These are phyloP conservation scores for Hemaris fuciformis DNA, from an alignment of 2,888 invertebrate genomes.

Conservation along the genomic window DNA sequence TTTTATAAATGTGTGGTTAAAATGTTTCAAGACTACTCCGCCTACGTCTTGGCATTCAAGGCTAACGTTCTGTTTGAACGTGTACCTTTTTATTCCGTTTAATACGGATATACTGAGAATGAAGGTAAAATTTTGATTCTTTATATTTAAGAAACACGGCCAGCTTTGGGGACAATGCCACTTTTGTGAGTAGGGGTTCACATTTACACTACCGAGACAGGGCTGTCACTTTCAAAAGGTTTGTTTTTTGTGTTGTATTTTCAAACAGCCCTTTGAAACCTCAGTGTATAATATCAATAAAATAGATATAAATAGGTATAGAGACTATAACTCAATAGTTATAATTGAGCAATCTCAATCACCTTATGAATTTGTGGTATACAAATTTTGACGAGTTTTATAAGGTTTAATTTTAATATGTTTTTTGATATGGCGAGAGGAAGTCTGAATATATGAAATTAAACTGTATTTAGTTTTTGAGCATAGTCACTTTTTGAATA, in stretches of 20 bases:
- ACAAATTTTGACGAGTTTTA: too few relatives aligned
- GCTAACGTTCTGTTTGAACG: neutral
- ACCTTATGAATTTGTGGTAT: too few relatives aligned
- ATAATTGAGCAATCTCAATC: too few relatives aligned
- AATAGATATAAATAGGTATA: neutral
- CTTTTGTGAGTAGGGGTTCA: constrained; percentile 26
- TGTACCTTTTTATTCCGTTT: neutral
- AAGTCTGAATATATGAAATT: too few relatives aligned
- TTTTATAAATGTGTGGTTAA: neutral
- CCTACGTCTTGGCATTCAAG: neutral
- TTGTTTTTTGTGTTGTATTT: neutral
- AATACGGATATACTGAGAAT: constrained; percentile 1
- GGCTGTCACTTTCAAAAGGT: constrained; percentile 23
- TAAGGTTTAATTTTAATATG: too few relatives aligned
- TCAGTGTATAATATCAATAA: neutral
- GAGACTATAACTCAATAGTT: too few relatives aligned
- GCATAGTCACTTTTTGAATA: too few relatives aligned
- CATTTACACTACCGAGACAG: constrained; percentile 27
- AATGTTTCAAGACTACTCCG: neutral
- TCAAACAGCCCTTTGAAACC: neutral
- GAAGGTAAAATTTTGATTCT: constrained; percentile 14
- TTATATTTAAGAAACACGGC: constrained; percentile 26
- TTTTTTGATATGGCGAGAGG: neutral
- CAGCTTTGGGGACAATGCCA: constrained; percentile 16
- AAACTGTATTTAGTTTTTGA: too few relatives aligned